Percentiles rank a stretch among this genome's conserved stretches.
Evolutionary conservation across 2,888 invertebrate genomes (phyloP).

Genomic region (Drosophila monieri): DNA sequence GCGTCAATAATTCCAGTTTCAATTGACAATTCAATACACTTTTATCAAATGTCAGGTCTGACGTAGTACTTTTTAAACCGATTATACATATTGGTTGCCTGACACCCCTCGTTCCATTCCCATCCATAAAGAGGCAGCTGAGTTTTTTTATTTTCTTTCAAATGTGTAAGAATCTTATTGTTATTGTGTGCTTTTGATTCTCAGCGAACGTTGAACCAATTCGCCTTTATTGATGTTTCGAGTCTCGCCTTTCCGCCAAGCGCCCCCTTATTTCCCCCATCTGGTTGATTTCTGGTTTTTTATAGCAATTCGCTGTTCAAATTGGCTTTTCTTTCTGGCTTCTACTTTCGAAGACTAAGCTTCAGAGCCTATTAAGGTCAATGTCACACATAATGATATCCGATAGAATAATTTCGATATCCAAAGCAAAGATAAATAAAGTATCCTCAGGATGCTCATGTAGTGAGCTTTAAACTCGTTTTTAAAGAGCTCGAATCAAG

Average conservation of each 20-base stretch:
- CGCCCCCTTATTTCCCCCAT: background rate
- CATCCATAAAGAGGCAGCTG: background rate
- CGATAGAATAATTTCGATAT: too few species aligned
- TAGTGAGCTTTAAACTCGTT: background rate
- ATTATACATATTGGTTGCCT: constrained; percentile 60
- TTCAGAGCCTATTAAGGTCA: background rate
- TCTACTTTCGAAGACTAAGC: background rate
- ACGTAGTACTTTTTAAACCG: constrained; percentile 61
- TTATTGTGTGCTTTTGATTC: background rate
- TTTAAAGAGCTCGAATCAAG: background rate
- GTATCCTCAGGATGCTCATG: too few species aligned
- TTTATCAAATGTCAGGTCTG: constrained; percentile 59
- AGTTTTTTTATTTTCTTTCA: background rate
- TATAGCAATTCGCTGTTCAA: background rate
- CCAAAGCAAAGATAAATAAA: too few species aligned
- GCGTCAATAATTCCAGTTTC: constrained; percentile 24
- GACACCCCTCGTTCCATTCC: background rate
- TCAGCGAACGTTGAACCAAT: background rate
- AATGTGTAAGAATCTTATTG: constrained; percentile 2
- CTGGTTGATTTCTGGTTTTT: background rate
- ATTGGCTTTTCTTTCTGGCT: background rate
- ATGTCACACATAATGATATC: background rate
- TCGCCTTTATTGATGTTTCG: constrained; percentile 1
- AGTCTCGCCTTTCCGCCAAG: background rate
- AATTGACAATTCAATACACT: constrained; percentile 70